Conservation (phyloP, 2,113 vertebrate species). For the Cebidichthys violaceus region DNA sequence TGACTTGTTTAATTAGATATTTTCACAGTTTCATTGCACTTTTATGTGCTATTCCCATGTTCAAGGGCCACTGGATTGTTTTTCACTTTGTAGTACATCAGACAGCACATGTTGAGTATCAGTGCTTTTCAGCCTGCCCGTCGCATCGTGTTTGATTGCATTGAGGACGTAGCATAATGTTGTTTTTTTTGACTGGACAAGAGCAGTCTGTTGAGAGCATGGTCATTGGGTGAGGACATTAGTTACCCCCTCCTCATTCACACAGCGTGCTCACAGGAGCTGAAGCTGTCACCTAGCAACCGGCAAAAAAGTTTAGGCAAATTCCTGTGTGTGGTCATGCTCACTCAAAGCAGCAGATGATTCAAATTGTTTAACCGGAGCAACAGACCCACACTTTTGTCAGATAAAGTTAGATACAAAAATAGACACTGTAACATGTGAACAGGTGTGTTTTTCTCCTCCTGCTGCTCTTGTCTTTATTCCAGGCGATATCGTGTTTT, state of each 20-base stretch:
- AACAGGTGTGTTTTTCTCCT: constrained; percentile 15
- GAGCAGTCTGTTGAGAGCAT: constrained; percentile 86
- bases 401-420: constrained; percentile 26
- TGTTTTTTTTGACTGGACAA: constrained; percentile 67
- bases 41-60: constrained; percentile 20
- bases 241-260: constrained; percentile 79
- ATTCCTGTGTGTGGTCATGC: constrained; percentile 71
- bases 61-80: constrained; percentile 9
- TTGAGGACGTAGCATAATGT: constrained; percentile 75
- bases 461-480: constrained; percentile 17
- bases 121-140: constrained; percentile 56
- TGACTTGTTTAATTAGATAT: neutral
- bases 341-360: constrained; percentile 45
- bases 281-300: constrained; percentile 82
- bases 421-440: neutral
- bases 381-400: constrained; percentile 21
- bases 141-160: constrained; percentile 63
- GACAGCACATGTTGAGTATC: constrained; percentile 69
- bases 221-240: constrained; percentile 88
- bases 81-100: constrained; percentile 47
- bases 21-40: neutral
- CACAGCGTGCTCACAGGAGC: constrained; percentile 81
- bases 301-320: constrained; percentile 61
- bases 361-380: constrained; percentile 47
- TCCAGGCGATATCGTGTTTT: constrained; percentile 30